phyloP scores from a whole-genome alignment of 2,797 vertebrate genomes.

The Peromyscus eremicus region DNA sequence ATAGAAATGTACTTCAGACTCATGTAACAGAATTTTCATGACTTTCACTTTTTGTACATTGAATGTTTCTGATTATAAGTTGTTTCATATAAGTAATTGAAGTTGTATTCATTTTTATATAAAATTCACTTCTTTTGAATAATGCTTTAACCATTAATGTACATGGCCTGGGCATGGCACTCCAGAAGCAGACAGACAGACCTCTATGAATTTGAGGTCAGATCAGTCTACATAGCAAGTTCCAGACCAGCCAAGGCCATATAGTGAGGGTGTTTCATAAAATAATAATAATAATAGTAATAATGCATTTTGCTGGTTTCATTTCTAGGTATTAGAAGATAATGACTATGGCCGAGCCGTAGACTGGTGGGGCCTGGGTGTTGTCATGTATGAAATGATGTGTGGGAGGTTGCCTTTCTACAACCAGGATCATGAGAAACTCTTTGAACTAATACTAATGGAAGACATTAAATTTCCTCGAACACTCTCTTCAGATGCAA shows the following conservation, averaged over 20 bases:
- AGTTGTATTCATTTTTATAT: neutral
- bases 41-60: neutral
- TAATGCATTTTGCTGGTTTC: constrained; percentile 64
- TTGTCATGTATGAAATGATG: constrained; percentile 99
- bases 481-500: constrained; percentile 96
- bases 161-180: neutral
- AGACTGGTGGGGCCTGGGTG: constrained; percentile 98
- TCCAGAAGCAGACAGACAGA: neutral
- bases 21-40: neutral
- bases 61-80: neutral
- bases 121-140: neutral
- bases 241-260: neutral
- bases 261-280: neutral
- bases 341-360: constrained; percentile 98
- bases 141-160: neutral
- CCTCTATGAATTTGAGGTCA: neutral
- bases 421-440: constrained; percentile 99
- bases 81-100: neutral
- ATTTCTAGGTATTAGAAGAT: constrained; percentile 95
- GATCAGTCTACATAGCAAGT: neutral
- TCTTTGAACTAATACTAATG: constrained; percentile 98
- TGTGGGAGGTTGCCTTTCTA: constrained; percentile 97
- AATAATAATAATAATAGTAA: neutral
- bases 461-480: constrained; percentile 99
- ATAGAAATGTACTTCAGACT: neutral